Conservation (phyloP, 1,140 invertebrate genomes). For the Nomia melanderi region DNA sequence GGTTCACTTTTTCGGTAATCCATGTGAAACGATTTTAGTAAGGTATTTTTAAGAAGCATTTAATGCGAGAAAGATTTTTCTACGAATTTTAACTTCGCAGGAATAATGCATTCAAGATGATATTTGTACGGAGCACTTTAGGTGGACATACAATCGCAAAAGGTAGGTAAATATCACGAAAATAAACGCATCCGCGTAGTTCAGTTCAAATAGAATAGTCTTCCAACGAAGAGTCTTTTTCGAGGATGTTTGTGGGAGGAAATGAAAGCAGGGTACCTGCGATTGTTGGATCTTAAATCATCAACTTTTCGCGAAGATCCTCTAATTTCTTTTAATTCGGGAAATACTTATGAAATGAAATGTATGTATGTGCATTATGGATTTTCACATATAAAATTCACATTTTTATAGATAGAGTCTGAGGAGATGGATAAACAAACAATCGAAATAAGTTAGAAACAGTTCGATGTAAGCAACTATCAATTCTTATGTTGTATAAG, state of each 20-base stretch:
- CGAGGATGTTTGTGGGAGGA: slow-evolving; percentile 11
- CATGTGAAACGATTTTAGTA: not conserved
- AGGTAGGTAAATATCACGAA: not conserved
- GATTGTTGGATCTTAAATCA: not conserved
- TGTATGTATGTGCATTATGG: too few relatives aligned
- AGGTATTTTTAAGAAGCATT: not conserved
- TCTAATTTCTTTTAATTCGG: not conserved
- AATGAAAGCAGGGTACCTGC: slow-evolving; percentile 1
- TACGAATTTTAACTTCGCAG: not conserved
- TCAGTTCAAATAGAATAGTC: slow-evolving; percentile 4
- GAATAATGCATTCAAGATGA: not conserved
- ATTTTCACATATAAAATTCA: too few relatives aligned
- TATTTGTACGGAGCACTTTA: not conserved
- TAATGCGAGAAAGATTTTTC: not conserved
- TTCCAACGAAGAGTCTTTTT: not conserved
- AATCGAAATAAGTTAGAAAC: too few relatives aligned
- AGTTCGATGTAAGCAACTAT: too few relatives aligned
- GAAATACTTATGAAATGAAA: not conserved
- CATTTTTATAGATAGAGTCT: too few relatives aligned
- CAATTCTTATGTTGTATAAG: too few relatives aligned
- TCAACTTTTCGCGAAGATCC: not conserved
- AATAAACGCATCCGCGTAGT: slow-evolving; percentile 8
- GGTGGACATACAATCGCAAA: not conserved
- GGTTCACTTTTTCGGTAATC: not conserved
- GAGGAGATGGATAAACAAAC: too few relatives aligned